phyloP scores from a whole-genome alignment of 1,140 invertebrate species.

The Panonychus citri region DNA sequence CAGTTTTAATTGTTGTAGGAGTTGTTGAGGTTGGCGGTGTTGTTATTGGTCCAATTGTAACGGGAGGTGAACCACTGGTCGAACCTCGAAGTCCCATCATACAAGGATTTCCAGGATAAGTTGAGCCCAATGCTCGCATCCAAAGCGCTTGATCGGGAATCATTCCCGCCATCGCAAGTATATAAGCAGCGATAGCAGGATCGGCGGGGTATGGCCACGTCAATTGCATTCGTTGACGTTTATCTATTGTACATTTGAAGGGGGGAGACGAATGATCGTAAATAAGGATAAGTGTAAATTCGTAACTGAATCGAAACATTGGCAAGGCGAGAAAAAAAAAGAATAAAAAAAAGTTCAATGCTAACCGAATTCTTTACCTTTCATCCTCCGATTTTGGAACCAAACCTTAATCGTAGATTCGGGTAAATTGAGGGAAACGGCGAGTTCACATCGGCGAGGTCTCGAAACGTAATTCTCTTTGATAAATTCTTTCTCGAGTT shows the following conservation, averaged over 20 bases:
- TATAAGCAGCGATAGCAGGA: conserved; percentile 65
- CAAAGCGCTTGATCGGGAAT: not conserved
- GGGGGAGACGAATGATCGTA: not conserved
- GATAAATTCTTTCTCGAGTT: conserved; percentile 90
- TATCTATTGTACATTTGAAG: no score
- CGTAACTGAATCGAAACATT: not conserved
- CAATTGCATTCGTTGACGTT: conserved; percentile 70
- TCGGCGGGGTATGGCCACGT: conserved; percentile 77
- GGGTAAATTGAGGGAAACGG: conserved; percentile 67
- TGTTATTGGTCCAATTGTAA: no score
- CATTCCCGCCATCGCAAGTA: conserved; percentile 49
- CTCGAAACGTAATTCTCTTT: conserved; percentile 94
- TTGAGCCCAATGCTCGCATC: not conserved
- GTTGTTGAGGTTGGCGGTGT: no score
- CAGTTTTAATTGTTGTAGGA: no score
- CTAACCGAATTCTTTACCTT: no score
- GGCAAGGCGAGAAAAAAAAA: not conserved
- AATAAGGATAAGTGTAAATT: not conserved
- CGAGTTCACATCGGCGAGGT: conserved; percentile 80
- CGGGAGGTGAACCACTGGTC: not conserved
- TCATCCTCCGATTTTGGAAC: conserved; percentile 99
- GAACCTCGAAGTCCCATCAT: not conserved
- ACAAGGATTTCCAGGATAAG: not conserved
- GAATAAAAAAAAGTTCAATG: not conserved
- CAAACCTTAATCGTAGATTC: conserved; percentile 99